Base-by-base conservation (phyloP, 1,140 invertebrate species). In the Trialeurodes vaporariorum region DNA sequence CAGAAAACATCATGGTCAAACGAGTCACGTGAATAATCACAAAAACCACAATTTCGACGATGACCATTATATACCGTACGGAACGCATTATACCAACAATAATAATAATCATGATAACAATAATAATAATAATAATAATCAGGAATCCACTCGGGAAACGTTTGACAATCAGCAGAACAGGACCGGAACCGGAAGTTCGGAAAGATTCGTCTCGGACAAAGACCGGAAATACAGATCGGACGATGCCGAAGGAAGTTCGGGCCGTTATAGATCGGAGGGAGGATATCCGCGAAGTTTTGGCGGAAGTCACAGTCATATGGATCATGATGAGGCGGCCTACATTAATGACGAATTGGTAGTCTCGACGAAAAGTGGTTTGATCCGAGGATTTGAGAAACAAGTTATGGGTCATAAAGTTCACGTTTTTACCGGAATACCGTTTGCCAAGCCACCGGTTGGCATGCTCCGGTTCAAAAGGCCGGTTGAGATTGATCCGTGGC, bases 361-460 rank as follows among this genome's bases (percentile, higher is more conserved):
- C 2, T 85, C 90, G 75, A 94, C 91, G 0, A 87, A 84, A 27
- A 90, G 82, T 66, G 92, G 92, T 0, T 80, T 86, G 24, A 85
- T 94, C 34, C 85, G 89, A 40, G 92, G 92, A 2, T 84, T 86
- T 68, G 84, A 86, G 11, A 87, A 88, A 70, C 87, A 82, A 26
- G 89, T 90, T 40, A 79, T 90, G 68, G 89, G 88, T 9, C 85
- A 89, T 61, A 87, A 93, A 73, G 89, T 97, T 0, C 90, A 95
- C 75, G 88, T 90, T 12, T 98, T 92, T 76, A 88, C 87, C n/a
- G 93, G 94, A 1, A 94, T 98, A 69, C 96, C 96, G 0, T 98
- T 92, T 77, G 95, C 94, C 0, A 93, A 96, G 77, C 92, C 95
- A 0, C 65, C 69, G 21, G n/a, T 84, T 11, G 93, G 91, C 0